Evolutionary conservation across 2,888 invertebrate genomes (phyloP).

Genomic region (Epirrita christyi): DNA sequence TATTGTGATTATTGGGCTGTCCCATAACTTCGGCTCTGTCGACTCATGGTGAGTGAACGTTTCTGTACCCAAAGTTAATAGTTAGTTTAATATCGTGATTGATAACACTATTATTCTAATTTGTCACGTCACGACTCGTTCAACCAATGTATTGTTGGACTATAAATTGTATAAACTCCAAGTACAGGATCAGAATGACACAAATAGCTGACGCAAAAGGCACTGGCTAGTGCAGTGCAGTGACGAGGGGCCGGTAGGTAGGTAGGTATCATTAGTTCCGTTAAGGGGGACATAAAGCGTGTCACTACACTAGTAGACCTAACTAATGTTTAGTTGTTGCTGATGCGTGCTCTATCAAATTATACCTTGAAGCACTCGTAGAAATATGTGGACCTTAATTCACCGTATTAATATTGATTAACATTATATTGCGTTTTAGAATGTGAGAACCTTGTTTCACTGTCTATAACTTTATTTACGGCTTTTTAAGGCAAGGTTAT

Average conservation of each 20-base stretch:
- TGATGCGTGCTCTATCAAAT: constrained; percentile 28
- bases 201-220: constrained; percentile 58
- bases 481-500: neutral
- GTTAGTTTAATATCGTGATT: constrained; percentile 15
- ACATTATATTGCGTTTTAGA: constrained; percentile 7
- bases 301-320: constrained; percentile 48
- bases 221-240: constrained; percentile 42
- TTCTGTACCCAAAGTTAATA: constrained; percentile 5
- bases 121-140: constrained; percentile 19
- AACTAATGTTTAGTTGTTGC: constrained; percentile 34
- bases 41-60: constrained; percentile 4
- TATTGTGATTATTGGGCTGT: constrained; percentile 24
- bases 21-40: constrained; percentile 12
- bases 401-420: neutral
- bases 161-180: constrained; percentile 20
- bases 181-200: constrained; percentile 52
- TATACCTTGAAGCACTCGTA: constrained; percentile 10
- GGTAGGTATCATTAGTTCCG: constrained; percentile 58
- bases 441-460: constrained; percentile 8
- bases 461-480: constrained; percentile 8
- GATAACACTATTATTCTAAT: constrained; percentile 20
- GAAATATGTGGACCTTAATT: constrained; percentile 10
- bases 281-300: constrained; percentile 58
- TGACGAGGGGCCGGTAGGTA: constrained; percentile 47
- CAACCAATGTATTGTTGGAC: constrained; percentile 18